Evolutionary conservation across 2,888 invertebrate genomes (phyloP).

Genomic region (Athrips mouffetella): DNA sequence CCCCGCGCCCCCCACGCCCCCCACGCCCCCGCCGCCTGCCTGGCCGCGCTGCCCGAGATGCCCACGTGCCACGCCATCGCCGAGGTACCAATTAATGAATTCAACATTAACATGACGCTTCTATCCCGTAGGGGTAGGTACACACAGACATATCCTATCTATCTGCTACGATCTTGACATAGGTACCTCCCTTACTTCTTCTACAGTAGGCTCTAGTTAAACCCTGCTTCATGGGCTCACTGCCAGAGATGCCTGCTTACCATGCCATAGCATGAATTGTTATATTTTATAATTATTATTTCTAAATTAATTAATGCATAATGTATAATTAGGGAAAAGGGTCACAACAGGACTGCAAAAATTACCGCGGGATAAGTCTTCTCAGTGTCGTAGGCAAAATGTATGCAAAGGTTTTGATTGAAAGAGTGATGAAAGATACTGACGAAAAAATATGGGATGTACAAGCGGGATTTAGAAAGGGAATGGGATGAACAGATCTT

Average conservation of each 20-base stretch:
- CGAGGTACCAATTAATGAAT: slow-evolving; percentile 51
- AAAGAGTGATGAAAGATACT: too few relatives aligned
- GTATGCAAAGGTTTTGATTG: too few relatives aligned
- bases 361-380: too few relatives aligned
- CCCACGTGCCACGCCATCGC: slow-evolving; percentile 60
- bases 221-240: slow-evolving; percentile 38
- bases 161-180: neutral
- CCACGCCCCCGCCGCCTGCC: slow-evolving; percentile 41
- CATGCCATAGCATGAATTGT: slow-evolving; percentile 66
- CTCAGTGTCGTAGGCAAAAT: too few relatives aligned
- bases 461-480: too few relatives aligned
- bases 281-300: too few relatives aligned
- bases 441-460: too few relatives aligned
- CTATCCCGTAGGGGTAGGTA: neutral
- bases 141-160: too few relatives aligned
- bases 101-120: neutral
- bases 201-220: slow-evolving; percentile 35
- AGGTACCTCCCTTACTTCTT: neutral
- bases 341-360: too few relatives aligned
- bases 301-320: too few relatives aligned
- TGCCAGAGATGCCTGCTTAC: slow-evolving; percentile 52
- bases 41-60: slow-evolving; percentile 43
- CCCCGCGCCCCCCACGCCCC: slow-evolving; percentile 41
- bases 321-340: too few relatives aligned
- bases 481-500: too few relatives aligned